These are phyloP conservation scores for Tinea pellionella DNA, from an alignment of 2,888 invertebrate genomes.

Conservation along the genomic window DNA sequence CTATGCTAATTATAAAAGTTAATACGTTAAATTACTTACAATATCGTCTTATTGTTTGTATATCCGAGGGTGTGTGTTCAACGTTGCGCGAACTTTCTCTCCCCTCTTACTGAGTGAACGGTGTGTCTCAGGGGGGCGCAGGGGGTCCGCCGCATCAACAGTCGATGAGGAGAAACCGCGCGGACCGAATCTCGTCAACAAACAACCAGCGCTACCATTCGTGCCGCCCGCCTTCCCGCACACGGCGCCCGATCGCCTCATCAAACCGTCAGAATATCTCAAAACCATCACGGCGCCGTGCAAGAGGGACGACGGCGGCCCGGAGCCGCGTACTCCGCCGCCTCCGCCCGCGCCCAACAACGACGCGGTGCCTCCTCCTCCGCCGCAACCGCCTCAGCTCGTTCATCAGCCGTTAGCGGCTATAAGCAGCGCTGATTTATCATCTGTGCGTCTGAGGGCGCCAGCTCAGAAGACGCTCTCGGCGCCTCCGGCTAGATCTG, in stretches of 20 bases:
- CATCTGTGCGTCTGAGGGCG: conserved; percentile 83
- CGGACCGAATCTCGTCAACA: conserved; percentile 80
- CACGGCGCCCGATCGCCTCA: conserved; percentile 83
- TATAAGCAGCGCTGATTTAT: conserved; percentile 88
- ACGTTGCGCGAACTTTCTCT: conserved; percentile 56
- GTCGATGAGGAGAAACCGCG: conserved; percentile 62
- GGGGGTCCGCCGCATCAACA: conserved; percentile 51
- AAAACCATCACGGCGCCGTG: conserved; percentile 81
- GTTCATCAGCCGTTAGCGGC: conserved; percentile 83
- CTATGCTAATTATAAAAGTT: background rate
- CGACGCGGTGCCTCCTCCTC: conserved; percentile 42
- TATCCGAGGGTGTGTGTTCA: conserved; percentile 37
- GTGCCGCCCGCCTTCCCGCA: conserved; percentile 91
- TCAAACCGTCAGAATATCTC: conserved; percentile 93
- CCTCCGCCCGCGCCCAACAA: conserved; percentile 59
- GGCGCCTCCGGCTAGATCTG: conserved; percentile 78
- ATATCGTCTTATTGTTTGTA: background rate
- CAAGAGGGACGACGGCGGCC: conserved; percentile 62
- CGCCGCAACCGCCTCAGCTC: conserved; percentile 39
- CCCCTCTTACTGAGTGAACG: conserved; percentile 21
- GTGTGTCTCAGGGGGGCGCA: conserved; percentile 37
- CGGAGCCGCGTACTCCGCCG: conserved; percentile 72
- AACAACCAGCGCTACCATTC: conserved; percentile 88
- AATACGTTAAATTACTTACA: background rate
- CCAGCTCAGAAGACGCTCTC: conserved; percentile 84